These are phyloP conservation scores for Rhizoglyphus robini DNA, from an alignment of 1,140 invertebrate species.

Conservation along the genomic window DNA sequence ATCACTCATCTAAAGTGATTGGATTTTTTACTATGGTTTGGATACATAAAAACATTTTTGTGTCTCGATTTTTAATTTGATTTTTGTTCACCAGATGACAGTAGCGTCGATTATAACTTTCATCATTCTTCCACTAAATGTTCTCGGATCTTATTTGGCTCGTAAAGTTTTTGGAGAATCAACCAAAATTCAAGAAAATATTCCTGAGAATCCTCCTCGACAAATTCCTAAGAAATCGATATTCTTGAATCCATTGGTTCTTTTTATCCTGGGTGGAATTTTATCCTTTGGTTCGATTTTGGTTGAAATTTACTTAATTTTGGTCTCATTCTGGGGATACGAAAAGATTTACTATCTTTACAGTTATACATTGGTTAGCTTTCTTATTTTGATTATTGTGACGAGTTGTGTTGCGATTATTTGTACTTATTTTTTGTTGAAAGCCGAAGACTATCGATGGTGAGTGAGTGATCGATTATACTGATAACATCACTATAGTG, in stretches of 20 bases:
- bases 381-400: conserved; percentile 88
- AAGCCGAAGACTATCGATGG: conserved; percentile 99
- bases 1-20: conserved; percentile 94
- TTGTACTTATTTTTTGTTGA: conserved; percentile 95
- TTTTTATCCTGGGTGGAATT: conserved; percentile 86
- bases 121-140: conserved; percentile 87
- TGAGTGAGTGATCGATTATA: too few relatives aligned
- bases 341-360: conserved; percentile 99
- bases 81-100: conserved; percentile 58
- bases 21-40: conserved; percentile 88
- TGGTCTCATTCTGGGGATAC: conserved; percentile 98
- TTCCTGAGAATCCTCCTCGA: conserved; percentile 93
- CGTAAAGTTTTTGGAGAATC: conserved; percentile 90
- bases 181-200: conserved; percentile 92
- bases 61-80: conserved; percentile 6
- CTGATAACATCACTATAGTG: too few relatives aligned
- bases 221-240: conserved; percentile 99
- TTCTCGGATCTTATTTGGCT: conserved; percentile 84
- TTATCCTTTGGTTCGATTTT: conserved; percentile 99
- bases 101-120: conserved; percentile 95
- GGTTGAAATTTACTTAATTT: conserved; percentile 99
- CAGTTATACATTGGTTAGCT: conserved; percentile 97
- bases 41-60: conserved; percentile 23
- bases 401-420: conserved; percentile 98
- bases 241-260: conserved; percentile 96